A percentile compares a stretch with the other conserved stretches of the same genome.
These are phyloP conservation scores for Melinaea marsaeus DNA, from an alignment of 2,888 invertebrate genomes.

Conservation along the genomic window DNA sequence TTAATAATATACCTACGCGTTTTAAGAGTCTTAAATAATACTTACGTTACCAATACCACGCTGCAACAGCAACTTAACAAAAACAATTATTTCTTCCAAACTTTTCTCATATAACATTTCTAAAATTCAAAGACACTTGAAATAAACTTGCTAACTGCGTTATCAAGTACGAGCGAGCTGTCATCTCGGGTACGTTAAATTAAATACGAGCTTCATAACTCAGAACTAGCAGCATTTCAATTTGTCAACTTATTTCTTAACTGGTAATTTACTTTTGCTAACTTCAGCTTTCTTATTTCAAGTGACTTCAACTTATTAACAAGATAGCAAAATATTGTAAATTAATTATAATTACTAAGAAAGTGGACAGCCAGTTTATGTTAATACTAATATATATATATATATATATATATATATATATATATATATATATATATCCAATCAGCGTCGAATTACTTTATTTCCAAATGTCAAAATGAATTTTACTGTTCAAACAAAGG, in stretches of 20 bases:
- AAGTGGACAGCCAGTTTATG: too few species aligned
- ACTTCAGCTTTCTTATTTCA: not conserved
- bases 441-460: too few species aligned
- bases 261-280: not conserved
- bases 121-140: not conserved
- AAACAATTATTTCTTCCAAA: not conserved
- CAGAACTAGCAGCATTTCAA: constrained; percentile 14
- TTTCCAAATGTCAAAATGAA: too few species aligned
- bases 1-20: too few species aligned
- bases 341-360: too few species aligned
- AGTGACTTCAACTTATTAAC: not conserved
- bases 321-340: too few species aligned
- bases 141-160: constrained; percentile 16
- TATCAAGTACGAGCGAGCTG: constrained; percentile 15
- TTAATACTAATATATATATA: too few species aligned
- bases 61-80: not conserved
- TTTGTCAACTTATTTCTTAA: constrained; percentile 20
- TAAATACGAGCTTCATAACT: constrained; percentile 20
- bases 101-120: constrained; percentile 1
- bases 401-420: too few species aligned
- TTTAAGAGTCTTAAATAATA: not conserved
- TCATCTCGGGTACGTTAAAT: constrained; percentile 20
- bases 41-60: not conserved
- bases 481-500: too few species aligned
- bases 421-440: too few species aligned